Conservation (phyloP, 2,797 vertebrate genomes). For the Gallinago stenura region DNA sequence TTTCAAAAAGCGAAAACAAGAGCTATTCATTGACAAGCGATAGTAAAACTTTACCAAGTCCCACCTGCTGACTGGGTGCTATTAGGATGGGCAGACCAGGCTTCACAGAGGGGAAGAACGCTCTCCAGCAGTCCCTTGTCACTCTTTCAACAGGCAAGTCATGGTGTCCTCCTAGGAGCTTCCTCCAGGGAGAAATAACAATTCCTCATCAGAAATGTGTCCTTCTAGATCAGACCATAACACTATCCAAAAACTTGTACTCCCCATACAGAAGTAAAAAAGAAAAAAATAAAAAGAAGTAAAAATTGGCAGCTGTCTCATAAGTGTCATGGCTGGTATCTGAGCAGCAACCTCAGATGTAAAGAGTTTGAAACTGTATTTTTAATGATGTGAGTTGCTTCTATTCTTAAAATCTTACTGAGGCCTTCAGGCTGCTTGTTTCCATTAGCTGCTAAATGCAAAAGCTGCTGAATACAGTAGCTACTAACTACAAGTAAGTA, state of each 20-base stretch:
- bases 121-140: background rate
- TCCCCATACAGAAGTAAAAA: background rate
- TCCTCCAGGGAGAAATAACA: background rate
- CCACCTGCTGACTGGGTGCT: background rate
- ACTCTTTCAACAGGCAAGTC: background rate
- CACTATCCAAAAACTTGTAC: background rate
- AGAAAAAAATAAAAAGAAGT: background rate
- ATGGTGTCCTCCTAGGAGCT: background rate
- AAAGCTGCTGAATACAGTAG: background rate
- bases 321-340: background rate
- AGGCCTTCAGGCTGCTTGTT: background rate
- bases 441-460: background rate
- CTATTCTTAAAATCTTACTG: background rate
- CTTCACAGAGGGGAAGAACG: background rate
- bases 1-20: slow-evolving; percentile 2
- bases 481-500: background rate
- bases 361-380: background rate
- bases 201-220: background rate
- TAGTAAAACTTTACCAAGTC: background rate
- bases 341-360: background rate
- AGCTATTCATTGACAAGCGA: background rate
- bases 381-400: background rate
- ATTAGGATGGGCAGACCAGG: background rate
- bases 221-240: background rate
- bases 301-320: background rate